phyloP scores from a whole-genome alignment of 2,888 invertebrate genomes.

The Drosophila siamana region DNA sequence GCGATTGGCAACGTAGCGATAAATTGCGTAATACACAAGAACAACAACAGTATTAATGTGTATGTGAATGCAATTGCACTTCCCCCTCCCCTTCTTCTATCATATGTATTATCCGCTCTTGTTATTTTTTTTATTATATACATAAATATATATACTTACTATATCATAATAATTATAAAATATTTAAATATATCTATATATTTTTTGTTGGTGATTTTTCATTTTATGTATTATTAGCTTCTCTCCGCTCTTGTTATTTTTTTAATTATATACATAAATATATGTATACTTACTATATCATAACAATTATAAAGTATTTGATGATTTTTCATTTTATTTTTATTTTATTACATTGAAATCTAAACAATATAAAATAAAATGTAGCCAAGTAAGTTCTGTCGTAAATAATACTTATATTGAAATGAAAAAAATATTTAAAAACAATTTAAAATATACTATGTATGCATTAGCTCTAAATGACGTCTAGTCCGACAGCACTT shows the following conservation, averaged over 20 bases:
- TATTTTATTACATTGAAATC: not conserved
- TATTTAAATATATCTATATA: too few species aligned
- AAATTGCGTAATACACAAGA: slow-evolving; percentile 50
- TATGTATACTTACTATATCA: slow-evolving; percentile 3
- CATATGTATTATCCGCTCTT: slow-evolving; percentile 16
- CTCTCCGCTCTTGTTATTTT: slow-evolving; percentile 11
- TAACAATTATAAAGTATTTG: slow-evolving; percentile 8
- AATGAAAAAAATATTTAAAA: slow-evolving; percentile 35
- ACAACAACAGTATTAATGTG: slow-evolving; percentile 6
- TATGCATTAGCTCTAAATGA: slow-evolving; percentile 45
- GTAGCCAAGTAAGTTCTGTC: slow-evolving; percentile 54
- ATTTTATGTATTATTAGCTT: slow-evolving; percentile 19
- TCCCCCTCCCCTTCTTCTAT: not conserved
- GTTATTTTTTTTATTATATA: slow-evolving; percentile 3
- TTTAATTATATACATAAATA: not conserved
- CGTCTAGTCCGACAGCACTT: slow-evolving; percentile 31
- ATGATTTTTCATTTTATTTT: not conserved
- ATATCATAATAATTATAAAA: slow-evolving; percentile 9
- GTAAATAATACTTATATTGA: slow-evolving; percentile 26
- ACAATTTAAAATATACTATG: slow-evolving; percentile 18
- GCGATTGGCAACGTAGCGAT: slow-evolving; percentile 42
- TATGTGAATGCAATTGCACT: slow-evolving; percentile 46
- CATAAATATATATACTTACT: not conserved
- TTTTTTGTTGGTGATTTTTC: not conserved
- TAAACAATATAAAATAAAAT: slow-evolving; percentile 2